These are phyloP conservation scores for Crax fasciolata DNA, from an alignment of 2,797 vertebrate genomes.

Conservation along the genomic window DNA sequence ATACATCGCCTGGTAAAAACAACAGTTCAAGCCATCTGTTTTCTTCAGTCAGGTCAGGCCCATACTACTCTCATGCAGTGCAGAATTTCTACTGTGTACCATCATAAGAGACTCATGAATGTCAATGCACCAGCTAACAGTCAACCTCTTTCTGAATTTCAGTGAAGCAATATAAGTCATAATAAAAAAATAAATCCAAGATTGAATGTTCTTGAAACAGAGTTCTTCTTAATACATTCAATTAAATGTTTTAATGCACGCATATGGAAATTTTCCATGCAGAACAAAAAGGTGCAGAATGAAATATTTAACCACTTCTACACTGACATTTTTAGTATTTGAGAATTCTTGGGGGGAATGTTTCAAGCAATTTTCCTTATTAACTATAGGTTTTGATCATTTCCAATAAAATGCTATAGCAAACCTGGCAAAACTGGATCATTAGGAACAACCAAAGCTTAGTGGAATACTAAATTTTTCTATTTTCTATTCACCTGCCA, in stretches of 20 bases:
- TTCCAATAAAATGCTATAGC: neutral
- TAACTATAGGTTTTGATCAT: neutral
- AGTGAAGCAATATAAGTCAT: neutral
- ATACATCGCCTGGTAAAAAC: neutral
- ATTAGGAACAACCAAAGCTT: neutral
- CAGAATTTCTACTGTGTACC: neutral
- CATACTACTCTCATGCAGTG: neutral
- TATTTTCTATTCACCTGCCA: neutral
- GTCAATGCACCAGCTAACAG: neutral
- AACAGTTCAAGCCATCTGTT: neutral
- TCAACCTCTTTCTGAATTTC: neutral
- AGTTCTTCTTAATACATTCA: neutral
- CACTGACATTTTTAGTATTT: neutral
- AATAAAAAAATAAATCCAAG: neutral
- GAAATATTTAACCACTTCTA: neutral
- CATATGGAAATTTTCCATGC: neutral
- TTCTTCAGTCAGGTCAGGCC: neutral
- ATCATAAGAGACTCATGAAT: neutral
- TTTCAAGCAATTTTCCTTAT: neutral
- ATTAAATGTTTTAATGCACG: fast-evolving
- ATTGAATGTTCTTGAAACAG: neutral
- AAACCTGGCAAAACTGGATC: neutral
- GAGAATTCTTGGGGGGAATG: neutral
- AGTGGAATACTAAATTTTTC: neutral
- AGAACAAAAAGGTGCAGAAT: neutral